Base-by-base conservation (phyloP, 2,888 invertebrate genomes). In the Meandrusa payeni region DNA sequence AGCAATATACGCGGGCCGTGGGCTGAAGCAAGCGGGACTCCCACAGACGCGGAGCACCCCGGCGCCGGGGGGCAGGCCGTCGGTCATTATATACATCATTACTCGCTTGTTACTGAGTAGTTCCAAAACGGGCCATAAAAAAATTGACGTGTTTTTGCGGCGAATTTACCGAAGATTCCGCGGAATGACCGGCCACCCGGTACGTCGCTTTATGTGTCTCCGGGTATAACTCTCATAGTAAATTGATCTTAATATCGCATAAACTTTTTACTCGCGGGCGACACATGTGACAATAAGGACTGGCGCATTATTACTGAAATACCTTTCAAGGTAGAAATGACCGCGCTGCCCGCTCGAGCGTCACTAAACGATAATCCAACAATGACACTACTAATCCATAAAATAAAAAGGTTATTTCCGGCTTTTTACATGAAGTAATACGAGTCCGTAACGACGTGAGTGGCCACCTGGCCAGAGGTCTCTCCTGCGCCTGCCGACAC, bases 181-280 rank as follows among this genome's bases (percentile, higher is more conserved):
- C 41, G 51, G 50, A 61, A 59, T 52, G 57, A 52, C 57, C 48
- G 51, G 52, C 55, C 59, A 63, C 57, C 55, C 54, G 61, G 66
- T 64, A 71, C 70, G 63, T 57, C 60, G 51, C 68, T 80, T 82
- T 80, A 83, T 70, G 73, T 68, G 58, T 61, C 52, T 57, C 60
- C 77, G 73, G 70, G 76, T 78, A 79, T 78, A 76, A 72, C 64
- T 66, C 75, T 76, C 76, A 78, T 73, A 79, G 73, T 79, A 78
- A 81, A 80, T 76, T 76, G 68, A 81, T 76, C 71, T 69, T 80
- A 78, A 73, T 78, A 73, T 58, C 70, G 64, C 73, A 72, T 80
- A 74, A 78, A 76, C 57, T 61, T 61, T 62, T 54, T 57, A 60
- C 48, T 52, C 36, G 46, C 42, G 45, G 46, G 52, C 59, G 54